These are phyloP conservation scores for Gymnothorax reevesii DNA, from an alignment of 2,797 vertebrate species.

Conservation along the genomic window DNA sequence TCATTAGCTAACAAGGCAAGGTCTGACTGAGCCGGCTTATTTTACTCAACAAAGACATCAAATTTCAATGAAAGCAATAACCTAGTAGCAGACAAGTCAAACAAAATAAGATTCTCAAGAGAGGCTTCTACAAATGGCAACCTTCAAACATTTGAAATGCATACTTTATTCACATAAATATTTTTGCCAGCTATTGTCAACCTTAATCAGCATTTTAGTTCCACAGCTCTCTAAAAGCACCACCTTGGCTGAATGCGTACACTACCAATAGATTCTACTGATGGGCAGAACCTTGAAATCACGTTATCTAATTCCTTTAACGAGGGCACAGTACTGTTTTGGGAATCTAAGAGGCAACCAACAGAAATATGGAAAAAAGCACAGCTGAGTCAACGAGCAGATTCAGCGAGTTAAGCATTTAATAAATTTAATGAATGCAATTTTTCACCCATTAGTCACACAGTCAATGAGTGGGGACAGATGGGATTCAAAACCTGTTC, in stretches of 20 bases:
- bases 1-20: neutral
- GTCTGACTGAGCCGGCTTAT: conserved; percentile 30
- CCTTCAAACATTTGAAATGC: neutral
- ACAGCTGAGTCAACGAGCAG: neutral
- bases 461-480: neutral
- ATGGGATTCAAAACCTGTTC: neutral
- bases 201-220: neutral
- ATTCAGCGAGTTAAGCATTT: neutral
- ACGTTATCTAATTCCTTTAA: neutral
- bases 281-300: neutral
- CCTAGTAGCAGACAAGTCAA: neutral
- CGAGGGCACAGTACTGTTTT: neutral
- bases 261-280: neutral
- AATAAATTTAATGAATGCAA: neutral
- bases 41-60: conserved; percentile 28
- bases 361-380: neutral
- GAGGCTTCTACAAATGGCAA: conserved; percentile 2
- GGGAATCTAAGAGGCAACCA: neutral
- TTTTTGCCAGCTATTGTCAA: neutral
- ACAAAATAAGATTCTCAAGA: conserved; percentile 25
- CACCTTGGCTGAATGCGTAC: neutral
- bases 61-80: conserved; percentile 25
- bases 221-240: neutral
- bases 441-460: neutral
- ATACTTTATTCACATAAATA: neutral